These are phyloP conservation scores for Sebastes matsubarae DNA, from an alignment of 2,797 vertebrate genomes.

Conservation along the genomic window DNA sequence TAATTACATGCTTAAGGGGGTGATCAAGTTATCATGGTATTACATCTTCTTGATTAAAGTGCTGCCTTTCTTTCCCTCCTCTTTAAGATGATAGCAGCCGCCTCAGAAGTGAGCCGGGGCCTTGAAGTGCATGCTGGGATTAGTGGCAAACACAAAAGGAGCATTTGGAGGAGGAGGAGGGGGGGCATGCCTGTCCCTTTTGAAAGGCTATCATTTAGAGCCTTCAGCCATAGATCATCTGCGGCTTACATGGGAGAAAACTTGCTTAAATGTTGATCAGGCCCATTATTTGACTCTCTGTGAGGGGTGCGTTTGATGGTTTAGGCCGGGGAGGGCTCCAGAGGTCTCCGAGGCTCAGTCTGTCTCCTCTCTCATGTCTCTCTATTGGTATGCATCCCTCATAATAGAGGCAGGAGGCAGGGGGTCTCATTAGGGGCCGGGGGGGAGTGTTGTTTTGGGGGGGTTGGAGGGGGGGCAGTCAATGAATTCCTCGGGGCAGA, in stretches of 20 bases:
- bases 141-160: constrained; percentile 78
- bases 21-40: constrained; percentile 70
- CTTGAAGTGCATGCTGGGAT: constrained; percentile 80
- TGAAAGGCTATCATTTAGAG: constrained; percentile 79
- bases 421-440: constrained; percentile 79
- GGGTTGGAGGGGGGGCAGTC: neutral
- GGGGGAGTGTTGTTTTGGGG: constrained; percentile 51
- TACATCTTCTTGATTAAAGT: constrained; percentile 70
- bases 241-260: constrained; percentile 62
- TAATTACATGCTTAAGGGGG: constrained; percentile 65
- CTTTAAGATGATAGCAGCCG: constrained; percentile 74
- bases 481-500: constrained; percentile 68
- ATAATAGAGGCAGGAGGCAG: constrained; percentile 74
- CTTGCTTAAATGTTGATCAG: constrained; percentile 71
- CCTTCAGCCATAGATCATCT: constrained; percentile 76
- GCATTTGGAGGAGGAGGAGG: constrained; percentile 59
- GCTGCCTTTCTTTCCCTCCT: constrained; percentile 60
- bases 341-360: constrained; percentile 62
- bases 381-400: constrained; percentile 79
- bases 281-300: constrained; percentile 62
- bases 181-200: constrained; percentile 64
- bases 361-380: constrained; percentile 71
- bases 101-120: constrained; percentile 76
- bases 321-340: constrained; percentile 52
- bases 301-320: constrained; percentile 69